These are phyloP conservation scores for Gallinago media DNA, from an alignment of 2,113 vertebrate species.

Conservation along the genomic window DNA sequence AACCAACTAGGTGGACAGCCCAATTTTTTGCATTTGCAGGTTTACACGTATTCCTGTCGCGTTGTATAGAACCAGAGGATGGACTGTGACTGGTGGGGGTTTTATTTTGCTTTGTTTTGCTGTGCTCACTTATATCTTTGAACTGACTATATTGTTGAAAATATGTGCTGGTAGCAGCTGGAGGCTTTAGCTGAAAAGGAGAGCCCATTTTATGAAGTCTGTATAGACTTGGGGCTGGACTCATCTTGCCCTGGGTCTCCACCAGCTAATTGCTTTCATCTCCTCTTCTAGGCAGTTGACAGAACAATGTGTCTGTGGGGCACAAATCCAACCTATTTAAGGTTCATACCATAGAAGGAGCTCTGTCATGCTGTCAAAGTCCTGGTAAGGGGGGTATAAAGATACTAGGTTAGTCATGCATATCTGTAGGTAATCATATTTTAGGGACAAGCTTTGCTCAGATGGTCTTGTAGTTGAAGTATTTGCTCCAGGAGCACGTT, in stretches of 20 bases:
- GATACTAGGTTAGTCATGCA: neutral
- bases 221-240: neutral
- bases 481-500: neutral
- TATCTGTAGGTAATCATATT: neutral
- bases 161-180: neutral
- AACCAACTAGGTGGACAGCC: neutral
- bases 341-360: neutral
- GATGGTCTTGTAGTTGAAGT: neutral
- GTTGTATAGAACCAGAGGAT: neutral
- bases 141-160: neutral
- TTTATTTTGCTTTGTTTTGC: neutral
- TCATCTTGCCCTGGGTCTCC: neutral
- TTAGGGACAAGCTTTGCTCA: neutral
- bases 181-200: neutral
- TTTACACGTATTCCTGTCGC: fast-evolving
- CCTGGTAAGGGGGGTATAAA: neutral
- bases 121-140: neutral
- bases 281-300: neutral
- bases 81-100: neutral
- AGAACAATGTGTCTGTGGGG: fast-evolving
- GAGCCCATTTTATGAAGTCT: neutral
- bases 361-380: neutral
- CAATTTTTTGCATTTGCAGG: neutral
- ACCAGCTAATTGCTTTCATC: neutral
- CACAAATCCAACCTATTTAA: neutral